Base-by-base conservation (phyloP, 2,113 vertebrate genomes). In the Festucalex cinctus region DNA sequence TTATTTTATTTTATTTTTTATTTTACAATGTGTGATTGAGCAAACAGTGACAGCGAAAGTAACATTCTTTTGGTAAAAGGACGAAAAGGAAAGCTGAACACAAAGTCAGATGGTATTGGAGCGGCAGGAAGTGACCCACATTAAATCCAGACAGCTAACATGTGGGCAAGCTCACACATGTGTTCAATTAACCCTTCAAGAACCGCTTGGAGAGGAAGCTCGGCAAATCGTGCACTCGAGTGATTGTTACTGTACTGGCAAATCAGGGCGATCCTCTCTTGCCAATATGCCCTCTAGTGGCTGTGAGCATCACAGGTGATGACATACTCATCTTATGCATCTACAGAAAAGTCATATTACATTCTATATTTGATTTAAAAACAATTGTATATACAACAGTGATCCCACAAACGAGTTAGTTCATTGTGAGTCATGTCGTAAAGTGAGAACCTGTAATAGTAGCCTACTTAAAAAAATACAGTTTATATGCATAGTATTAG, bases 141-240 rank as follows among this genome's bases (percentile, higher is more conserved):
- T 70, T 59, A 57, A 69, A 39, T 69, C 67, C 80, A 85, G 77
- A 79, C 83, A 75, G 75, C 76, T 71, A 70, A 22, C 66, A 83
- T 44, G 20, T 71, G 66, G 63, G 39, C 66, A 70, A 59, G 54
- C 54, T 69, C 73, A 77, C 86, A 88, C 61, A 46, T 90, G 86
- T 75, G 84, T 88, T 65, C 75, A 77, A 77, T 90, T 84, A 88
- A 88, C 79, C 80, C 84, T 79, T 84, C 84, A 73, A 80, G 58
- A 85, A 71, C 70, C 44, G 48, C 48, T 57, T 41, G 54, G 28
- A 56, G 62, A 72, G 8, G 69, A 82, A 46, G 19, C 9, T 46
- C 39, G 61, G 59, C 9, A n/a, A n/a, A n/a, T n/a, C n/a, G n/a
- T n/a, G n/a, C n/a, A n/a, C n/a, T n/a, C n/a, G n/a, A n/a, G n/a